A percentile compares a stretch with the other conserved stretches of the same genome.
These are phyloP conservation scores for Ips typographus DNA, from an alignment of 1,140 invertebrate species.

Conservation along the genomic window DNA sequence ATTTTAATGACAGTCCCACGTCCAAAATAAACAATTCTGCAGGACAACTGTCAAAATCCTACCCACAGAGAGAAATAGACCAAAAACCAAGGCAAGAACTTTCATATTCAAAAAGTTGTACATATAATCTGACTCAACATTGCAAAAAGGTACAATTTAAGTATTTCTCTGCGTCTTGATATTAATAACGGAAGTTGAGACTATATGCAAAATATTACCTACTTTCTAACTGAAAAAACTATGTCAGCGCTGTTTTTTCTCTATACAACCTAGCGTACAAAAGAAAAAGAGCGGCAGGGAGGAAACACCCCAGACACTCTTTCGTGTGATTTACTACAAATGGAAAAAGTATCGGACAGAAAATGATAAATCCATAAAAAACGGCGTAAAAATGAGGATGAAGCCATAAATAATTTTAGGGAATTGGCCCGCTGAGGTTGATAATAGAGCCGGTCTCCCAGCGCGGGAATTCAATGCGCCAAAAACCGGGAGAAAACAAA, in stretches of 20 bases:
- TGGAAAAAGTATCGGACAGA: constrained; percentile 25
- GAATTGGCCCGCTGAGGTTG: constrained; percentile 25
- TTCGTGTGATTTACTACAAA: constrained; percentile 22
- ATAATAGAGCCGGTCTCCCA: constrained; percentile 19
- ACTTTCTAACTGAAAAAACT: background rate
- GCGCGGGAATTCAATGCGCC: constrained; percentile 10
- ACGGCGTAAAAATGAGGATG: constrained; percentile 15
- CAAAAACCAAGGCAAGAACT: no score
- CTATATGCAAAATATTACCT: background rate
- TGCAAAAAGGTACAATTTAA: no score
- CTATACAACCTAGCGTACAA: background rate
- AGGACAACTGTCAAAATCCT: no score
- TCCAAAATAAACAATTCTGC: no score
- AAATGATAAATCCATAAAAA: constrained; percentile 23
- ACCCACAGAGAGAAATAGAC: no score
- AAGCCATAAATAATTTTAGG: constrained; percentile 20
- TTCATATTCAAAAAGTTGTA: no score
- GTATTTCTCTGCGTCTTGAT: background rate
- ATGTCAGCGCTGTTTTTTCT: background rate
- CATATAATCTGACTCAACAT: no score
- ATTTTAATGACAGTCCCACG: no score
- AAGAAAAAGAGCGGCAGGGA: background rate
- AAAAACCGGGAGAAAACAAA: background rate
- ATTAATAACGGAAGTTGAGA: background rate
- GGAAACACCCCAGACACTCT: constrained; percentile 10